These are phyloP conservation scores for Percina caprodes DNA, from an alignment of 2,113 vertebrate species.

Conservation along the genomic window DNA sequence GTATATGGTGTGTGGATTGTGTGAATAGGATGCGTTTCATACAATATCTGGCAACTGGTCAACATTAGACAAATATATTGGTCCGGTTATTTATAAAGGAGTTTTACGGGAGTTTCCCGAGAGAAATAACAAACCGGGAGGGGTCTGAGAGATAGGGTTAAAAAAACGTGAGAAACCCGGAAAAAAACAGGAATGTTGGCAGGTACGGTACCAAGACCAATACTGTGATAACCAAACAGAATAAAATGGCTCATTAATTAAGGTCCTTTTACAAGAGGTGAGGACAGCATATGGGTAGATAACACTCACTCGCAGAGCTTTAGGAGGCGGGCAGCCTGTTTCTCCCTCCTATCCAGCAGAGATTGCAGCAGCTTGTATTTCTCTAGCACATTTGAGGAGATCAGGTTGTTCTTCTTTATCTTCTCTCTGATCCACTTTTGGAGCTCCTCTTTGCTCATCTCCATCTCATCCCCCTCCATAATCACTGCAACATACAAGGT, in stretches of 20 bases:
- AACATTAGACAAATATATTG: no score
- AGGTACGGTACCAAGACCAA: no score
- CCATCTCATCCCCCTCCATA: slow-evolving; percentile 67
- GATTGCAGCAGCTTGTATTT: slow-evolving; percentile 51
- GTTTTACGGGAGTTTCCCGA: no score
- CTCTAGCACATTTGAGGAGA: slow-evolving; percentile 11
- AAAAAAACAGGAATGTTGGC: no score
- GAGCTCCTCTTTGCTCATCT: slow-evolving; percentile 67
- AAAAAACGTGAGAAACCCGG: no score
- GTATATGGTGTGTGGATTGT: no score
- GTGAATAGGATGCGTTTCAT: no score
- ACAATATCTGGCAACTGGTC: no score
- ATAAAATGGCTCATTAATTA: background rate
- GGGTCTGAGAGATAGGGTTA: no score
- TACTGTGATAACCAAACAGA: background rate
- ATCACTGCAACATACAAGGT: slow-evolving; percentile 25
- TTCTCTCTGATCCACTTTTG: slow-evolving; percentile 55
- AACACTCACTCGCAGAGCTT: slow-evolving; percentile 71
- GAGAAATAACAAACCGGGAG: no score
- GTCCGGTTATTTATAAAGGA: no score
- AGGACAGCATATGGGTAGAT: background rate
- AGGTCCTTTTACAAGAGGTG: background rate
- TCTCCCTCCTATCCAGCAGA: slow-evolving; percentile 60
- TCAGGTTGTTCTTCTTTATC: slow-evolving; percentile 34
- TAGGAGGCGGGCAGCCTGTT: slow-evolving; percentile 33